These are phyloP conservation scores for Chunga burmeisteri DNA, from an alignment of 2,113 vertebrate genomes.

Conservation along the genomic window DNA sequence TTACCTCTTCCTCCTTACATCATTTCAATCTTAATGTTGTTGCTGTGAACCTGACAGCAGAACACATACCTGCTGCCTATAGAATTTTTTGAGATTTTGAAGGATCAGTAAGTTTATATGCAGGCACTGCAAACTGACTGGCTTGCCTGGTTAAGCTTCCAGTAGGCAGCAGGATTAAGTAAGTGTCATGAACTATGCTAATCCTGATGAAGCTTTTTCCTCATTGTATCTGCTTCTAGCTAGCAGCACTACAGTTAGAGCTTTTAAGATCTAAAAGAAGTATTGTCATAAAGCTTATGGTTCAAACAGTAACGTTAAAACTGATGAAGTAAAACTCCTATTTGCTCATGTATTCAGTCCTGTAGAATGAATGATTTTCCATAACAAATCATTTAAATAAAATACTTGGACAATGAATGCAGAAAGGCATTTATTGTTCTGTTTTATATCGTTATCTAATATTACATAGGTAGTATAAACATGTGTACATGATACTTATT, in stretches of 20 bases:
- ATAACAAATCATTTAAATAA: not conserved
- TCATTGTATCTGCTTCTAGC: not conserved
- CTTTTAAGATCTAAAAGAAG: not conserved
- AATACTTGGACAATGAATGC: not conserved
- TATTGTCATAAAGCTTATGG: not conserved
- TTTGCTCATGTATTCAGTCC: not conserved
- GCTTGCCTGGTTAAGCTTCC: not conserved
- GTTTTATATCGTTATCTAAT: not conserved
- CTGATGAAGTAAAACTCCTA: not conserved
- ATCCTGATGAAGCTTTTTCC: not conserved
- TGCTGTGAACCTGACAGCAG: not conserved
- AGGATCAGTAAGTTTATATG: not conserved
- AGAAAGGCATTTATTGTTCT: not conserved
- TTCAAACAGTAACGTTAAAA: not conserved
- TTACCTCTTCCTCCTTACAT: not conserved
- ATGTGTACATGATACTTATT: not conserved
- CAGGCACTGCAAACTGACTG: not conserved
- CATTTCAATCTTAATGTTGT: not conserved
- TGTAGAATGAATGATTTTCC: not conserved
- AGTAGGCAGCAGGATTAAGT: not conserved
- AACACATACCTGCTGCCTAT: not conserved
- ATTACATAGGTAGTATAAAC: not conserved
- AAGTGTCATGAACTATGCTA: not conserved
- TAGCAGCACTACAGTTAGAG: not conserved
- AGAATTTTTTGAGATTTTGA: not conserved